A percentile compares a stretch with the other conserved stretches of the same genome.
Evolutionary conservation across 2,797 vertebrate species (phyloP).

Genomic region (Gymnodraco acuticeps): DNA sequence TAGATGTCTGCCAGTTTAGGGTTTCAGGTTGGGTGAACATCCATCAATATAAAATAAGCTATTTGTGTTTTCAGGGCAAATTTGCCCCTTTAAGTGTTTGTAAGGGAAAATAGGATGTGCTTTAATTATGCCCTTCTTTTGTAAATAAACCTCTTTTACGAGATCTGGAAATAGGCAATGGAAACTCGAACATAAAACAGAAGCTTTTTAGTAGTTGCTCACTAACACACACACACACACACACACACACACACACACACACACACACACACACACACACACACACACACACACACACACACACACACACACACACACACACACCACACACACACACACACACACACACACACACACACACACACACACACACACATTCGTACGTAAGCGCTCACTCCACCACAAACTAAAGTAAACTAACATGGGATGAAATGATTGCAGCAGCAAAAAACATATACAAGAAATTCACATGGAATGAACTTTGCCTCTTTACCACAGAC

Average conservation of each 20-base stretch:
- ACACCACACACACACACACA: conserved; percentile 24
- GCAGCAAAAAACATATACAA: conserved; percentile 38
- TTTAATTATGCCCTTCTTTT: conserved; percentile 63
- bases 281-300: too few species aligned
- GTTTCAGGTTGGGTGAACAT: conserved; percentile 46
- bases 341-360: conserved; percentile 20
- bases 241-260: too few species aligned
- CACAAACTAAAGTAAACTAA: conserved; percentile 54
- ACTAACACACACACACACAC: conserved; percentile 12
- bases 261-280: too few species aligned
- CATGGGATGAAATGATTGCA: conserved; percentile 46
- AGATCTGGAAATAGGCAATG: conserved; percentile 75
- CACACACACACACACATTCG: too few species aligned
- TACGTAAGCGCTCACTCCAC: conserved; percentile 24
- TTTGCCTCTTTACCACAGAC: conserved; percentile 40
- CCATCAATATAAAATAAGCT: conserved; percentile 36
- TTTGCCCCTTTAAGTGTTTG: conserved; percentile 49
- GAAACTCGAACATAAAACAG: conserved; percentile 79
- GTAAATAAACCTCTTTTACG: conserved; percentile 79
- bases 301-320: conserved; percentile 24
- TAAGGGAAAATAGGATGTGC: conserved; percentile 61
- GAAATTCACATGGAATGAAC: conserved; percentile 39
- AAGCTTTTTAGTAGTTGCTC: conserved; percentile 65
- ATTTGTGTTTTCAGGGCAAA: conserved; percentile 37
- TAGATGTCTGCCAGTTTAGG: conserved; percentile 34